Evolutionary conservation across 2,888 invertebrate species (phyloP), one percentile per base, ranked within the genome.

Genomic region (Anoncus sp.): DNA sequence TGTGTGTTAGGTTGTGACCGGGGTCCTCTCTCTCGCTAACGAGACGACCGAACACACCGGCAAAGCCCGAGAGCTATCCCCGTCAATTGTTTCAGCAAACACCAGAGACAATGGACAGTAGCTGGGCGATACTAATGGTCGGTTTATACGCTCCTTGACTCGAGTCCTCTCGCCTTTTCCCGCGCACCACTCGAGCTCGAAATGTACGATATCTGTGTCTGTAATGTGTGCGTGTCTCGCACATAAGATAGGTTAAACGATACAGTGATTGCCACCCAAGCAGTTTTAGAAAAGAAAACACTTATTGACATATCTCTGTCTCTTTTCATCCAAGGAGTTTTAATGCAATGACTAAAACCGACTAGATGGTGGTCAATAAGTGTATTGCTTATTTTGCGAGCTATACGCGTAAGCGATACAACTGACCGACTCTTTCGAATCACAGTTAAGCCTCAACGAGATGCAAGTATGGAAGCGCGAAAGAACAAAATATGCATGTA

Each of bases 81-180:
- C 87, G 88, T 88, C 88, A 87, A 88, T 88, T 88, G 88, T 88
- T 87, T 87, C 87, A 85, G 86, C 86, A 85, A 83, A 85, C 85
- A 85, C 79, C 86, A 43, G 87, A 89, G 90, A 90, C 90, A 91
- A 91, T 91, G 90, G 90, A 90, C 91, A 90, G 90, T 87, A 86
- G 85, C 87, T 87, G 83, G 84, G 81, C 87, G 87, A 86, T 90
- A 90, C 90, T 90, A 89, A 88, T 88, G 88, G 88, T 82, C 89
- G 89, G 89, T 89, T 90, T 90, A 90, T 89, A 86, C 87, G 86
- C 87, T 87, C 86, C 87, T 88, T 87, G 83, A 82, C 84, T 83
- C 82, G 76, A 76, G 76, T 78, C 80, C 78, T 75, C 78, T 71
- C 78, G 75, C 71, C 75, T 78, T 73, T 70, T 70, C 85, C 85